Conservation (phyloP, 2,888 invertebrate species). For the Heliconius sara region DNA sequence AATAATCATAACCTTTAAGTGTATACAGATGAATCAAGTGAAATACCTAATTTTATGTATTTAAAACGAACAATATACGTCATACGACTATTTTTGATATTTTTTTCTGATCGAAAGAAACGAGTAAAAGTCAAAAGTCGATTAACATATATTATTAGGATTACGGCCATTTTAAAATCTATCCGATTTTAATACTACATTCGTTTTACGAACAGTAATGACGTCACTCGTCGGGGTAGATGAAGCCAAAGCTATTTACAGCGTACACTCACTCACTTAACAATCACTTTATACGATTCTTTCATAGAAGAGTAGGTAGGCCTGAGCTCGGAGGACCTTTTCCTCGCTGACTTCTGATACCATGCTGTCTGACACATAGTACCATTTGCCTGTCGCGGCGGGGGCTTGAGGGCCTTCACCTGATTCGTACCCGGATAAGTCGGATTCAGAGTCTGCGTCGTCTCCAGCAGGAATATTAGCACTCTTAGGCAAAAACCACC, state of each 20-base stretch:
- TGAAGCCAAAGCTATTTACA: conserved; percentile 28
- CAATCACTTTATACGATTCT: conserved; percentile 87
- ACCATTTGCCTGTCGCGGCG: conserved; percentile 91
- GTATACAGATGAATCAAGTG: not conserved
- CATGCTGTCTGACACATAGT: conserved; percentile 95
- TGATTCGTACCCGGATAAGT: conserved; percentile 82
- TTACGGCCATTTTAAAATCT: not conserved
- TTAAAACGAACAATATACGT: not conserved
- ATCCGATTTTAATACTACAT: not conserved
- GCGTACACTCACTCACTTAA: conserved; percentile 17
- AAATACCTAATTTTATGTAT: conserved; percentile 7
- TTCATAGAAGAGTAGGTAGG: conserved; percentile 98
- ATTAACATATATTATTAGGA: conserved; percentile 6
- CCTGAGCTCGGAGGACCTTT: conserved; percentile 92
- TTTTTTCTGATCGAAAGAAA: not conserved
- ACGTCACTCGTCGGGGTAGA: not conserved
- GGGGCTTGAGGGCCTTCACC: conserved; percentile 64
- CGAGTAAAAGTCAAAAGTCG: conserved; percentile 5
- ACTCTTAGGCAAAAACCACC: conserved; percentile 88
- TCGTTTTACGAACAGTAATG: conserved; percentile 28
- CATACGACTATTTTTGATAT: not conserved
- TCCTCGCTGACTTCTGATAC: conserved; percentile 92
- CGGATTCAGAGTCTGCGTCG: conserved; percentile 82
- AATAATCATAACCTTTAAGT: not conserved
- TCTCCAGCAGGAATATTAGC: conserved; percentile 79